A percentile compares a stretch with the other conserved stretches of the same genome.
Evolutionary conservation across 2,113 vertebrate genomes (phyloP).

Genomic region (Mastomys coucha): DNA sequence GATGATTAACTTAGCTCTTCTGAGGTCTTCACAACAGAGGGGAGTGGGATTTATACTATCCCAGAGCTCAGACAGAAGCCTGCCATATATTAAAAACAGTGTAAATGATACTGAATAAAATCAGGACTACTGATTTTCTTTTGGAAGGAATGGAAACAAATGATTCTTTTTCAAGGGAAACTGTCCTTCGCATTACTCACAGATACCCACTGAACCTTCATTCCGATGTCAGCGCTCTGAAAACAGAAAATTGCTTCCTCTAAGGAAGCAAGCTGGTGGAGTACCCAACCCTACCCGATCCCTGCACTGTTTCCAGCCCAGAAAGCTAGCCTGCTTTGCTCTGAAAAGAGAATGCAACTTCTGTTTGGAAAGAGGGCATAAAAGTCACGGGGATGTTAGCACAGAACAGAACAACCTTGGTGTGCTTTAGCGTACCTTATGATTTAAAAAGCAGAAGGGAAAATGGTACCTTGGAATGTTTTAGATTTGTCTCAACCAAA

Average conservation of each 20-base stretch:
- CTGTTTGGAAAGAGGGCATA: background rate
- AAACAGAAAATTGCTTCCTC: slow-evolving; percentile 26
- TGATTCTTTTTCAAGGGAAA: slow-evolving; percentile 8
- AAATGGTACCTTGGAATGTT: slow-evolving; percentile 45
- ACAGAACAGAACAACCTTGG: slow-evolving; percentile 15
- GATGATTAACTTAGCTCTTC: background rate
- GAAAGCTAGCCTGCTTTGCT: slow-evolving; percentile 26
- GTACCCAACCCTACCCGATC: background rate
- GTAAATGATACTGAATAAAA: slow-evolving; percentile 23
- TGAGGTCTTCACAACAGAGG: background rate
- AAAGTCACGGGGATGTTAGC: slow-evolving; percentile 8
- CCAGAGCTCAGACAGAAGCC: background rate
- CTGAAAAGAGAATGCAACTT: background rate
- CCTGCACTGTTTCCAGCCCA: background rate
- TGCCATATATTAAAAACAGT: slow-evolving; percentile 14
- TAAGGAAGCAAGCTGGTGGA: background rate
- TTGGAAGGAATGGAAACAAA: slow-evolving; percentile 56
- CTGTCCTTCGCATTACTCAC: background rate
- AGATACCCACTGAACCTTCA: background rate
- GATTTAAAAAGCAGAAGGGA: slow-evolving; percentile 67
- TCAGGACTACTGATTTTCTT: background rate
- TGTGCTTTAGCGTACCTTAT: background rate
- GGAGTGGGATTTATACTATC: background rate
- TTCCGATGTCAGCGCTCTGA: background rate
- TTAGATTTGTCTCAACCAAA: slow-evolving; percentile 53